phyloP scores from a whole-genome alignment of 1,140 invertebrate species.

The Orchestia grillus region DNA sequence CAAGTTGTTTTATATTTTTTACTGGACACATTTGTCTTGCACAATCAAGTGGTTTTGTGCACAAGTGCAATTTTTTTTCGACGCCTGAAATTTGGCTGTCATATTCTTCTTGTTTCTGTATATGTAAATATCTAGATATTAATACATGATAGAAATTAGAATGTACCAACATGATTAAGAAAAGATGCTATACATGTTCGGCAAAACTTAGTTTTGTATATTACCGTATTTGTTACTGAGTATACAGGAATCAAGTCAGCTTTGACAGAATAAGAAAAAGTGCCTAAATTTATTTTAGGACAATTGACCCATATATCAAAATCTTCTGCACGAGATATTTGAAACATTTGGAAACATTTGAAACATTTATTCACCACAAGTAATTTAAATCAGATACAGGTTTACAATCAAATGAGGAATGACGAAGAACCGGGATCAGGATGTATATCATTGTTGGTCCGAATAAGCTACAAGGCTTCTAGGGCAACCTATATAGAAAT shows the following conservation, averaged over 20 bases:
- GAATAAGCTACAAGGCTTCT: too few species aligned
- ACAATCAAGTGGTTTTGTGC: background rate
- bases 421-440: too few species aligned
- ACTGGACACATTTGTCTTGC: background rate
- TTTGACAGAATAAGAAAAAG: background rate
- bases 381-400: too few species aligned
- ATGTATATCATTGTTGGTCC: too few species aligned
- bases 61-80: background rate
- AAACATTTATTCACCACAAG: too few species aligned
- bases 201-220: background rate
- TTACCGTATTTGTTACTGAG: background rate
- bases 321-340: too few species aligned
- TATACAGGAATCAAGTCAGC: background rate
- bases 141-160: background rate
- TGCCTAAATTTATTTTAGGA: background rate
- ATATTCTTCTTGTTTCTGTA: background rate
- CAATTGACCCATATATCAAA: too few species aligned
- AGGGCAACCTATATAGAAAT: too few species aligned
- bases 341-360: too few species aligned
- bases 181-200: background rate
- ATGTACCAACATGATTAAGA: background rate
- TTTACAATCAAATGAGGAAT: too few species aligned
- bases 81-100: background rate
- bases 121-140: background rate
- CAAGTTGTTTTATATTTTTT: background rate